A percentile compares a stretch with the other conserved stretches of the same genome.
phyloP scores from a whole-genome alignment of 1,140 invertebrate genomes.

The Lethocerus indicus region DNA sequence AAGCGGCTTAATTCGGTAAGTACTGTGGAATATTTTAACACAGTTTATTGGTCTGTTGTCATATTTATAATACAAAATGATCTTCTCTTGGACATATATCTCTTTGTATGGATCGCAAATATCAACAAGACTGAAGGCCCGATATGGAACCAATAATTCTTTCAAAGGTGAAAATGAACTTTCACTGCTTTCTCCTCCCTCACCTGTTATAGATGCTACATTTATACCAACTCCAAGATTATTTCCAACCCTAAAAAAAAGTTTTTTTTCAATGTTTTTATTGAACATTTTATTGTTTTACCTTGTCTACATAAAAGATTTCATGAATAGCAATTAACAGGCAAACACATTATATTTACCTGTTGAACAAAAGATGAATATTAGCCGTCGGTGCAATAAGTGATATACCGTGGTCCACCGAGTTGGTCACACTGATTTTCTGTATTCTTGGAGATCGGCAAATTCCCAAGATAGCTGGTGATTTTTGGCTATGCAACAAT shows the following conservation, averaged over 20 bases:
- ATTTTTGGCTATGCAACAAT: conserved; percentile 88
- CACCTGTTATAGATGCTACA: conserved; percentile 75
- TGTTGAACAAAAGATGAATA: conserved; percentile 26
- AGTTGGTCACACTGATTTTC: conserved; percentile 65
- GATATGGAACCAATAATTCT: conserved; percentile 75
- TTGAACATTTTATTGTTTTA: too few relatives aligned
- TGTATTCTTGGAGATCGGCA: conserved; percentile 66
- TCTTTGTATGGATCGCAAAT: conserved; percentile 92
- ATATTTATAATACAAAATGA: conserved; percentile 94
- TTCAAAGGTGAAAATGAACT: conserved; percentile 74
- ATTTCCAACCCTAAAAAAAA: conserved; percentile 43
- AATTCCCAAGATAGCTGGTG: conserved; percentile 77
- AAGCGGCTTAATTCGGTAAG: conserved; percentile 65
- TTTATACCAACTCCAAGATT: conserved; percentile 82
- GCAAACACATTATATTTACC: conserved; percentile 17
- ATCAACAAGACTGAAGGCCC: conserved; percentile 88
- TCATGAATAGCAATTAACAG: neutral
- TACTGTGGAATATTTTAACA: conserved; percentile 89
- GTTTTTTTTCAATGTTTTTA: too few relatives aligned
- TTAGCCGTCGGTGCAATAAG: conserved; percentile 70
- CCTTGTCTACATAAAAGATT: too few relatives aligned
- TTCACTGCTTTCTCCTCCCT: conserved; percentile 72
- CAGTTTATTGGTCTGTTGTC: conserved; percentile 92
- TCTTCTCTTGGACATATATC: conserved; percentile 72
- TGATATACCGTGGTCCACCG: conserved; percentile 84